A percentile compares a stretch with the other conserved stretches of the same genome.
Evolutionary conservation across 2,797 vertebrate species (phyloP).

Genomic region (Meda fulgida): DNA sequence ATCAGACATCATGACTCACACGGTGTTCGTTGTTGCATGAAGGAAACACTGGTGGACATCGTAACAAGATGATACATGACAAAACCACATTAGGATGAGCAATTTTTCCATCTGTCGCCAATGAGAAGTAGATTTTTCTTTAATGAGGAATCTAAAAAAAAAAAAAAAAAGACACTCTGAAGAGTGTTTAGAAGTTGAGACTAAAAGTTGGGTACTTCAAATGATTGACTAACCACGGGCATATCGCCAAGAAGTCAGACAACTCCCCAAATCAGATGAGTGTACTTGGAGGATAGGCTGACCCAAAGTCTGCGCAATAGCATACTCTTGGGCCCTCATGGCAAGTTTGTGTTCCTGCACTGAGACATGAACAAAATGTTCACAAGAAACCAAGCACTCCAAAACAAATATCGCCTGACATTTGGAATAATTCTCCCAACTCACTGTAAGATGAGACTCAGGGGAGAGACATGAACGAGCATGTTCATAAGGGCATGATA

Average conservation of each 20-base stretch:
- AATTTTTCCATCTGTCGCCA: not conserved
- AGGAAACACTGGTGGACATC: not conserved
- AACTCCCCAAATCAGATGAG: constrained; percentile 1
- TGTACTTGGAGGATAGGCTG: constrained; percentile 17
- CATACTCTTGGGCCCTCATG: constrained; percentile 18
- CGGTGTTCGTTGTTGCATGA: not conserved
- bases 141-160: not conserved
- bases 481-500: constrained; percentile 21
- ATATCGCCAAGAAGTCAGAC: constrained; percentile 8
- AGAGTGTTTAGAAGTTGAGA: not conserved
- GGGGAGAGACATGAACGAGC: constrained; percentile 25
- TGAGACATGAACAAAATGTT: constrained; percentile 14
- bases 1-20: not conserved
- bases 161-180: not conserved
- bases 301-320: constrained; percentile 23
- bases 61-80: not conserved
- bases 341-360: constrained; percentile 25
- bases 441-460: constrained; percentile 9
- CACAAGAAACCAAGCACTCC: constrained; percentile 34
- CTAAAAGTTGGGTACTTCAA: not conserved
- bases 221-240: not conserved
- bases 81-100: not conserved
- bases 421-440: constrained; percentile 20
- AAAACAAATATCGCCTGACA: constrained; percentile 33
- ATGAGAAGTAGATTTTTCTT: not conserved